Base-by-base conservation (phyloP, 2,113 vertebrate genomes). In the Cyprinodon variegatus region DNA sequence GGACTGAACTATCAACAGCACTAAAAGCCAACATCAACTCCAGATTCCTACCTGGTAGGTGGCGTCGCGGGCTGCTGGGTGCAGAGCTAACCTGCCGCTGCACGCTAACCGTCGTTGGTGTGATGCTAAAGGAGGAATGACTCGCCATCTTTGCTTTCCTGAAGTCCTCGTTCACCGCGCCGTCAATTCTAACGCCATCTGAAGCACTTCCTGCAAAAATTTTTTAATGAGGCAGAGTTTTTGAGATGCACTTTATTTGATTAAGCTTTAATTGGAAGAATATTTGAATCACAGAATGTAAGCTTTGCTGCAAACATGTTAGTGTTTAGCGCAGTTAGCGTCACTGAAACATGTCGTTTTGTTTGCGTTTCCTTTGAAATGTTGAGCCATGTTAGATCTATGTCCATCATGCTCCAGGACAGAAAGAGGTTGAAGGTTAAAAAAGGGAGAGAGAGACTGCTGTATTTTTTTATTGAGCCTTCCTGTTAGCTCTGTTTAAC, bases 81-180 rank as follows among this genome's bases (percentile, higher is more conserved):
- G 96, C 95, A 0, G 96, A 97, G 91, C 65, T 94, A 89, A 93
- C 93, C 62, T 91, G 95, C 78, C 93, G 95, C 76, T 84, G 92
- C 53, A 76, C 82, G 22, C 79, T 83, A 68, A 83, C 90, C 48
- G 88, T 85, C 3, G 91, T 70, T 1, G 94, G 93, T 4, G 86
- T 14, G 1, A 83, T 4, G 6, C 79, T 95, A 79, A 97, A 95
- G 3, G 96, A 96, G 66, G 94, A 17, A 0, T 95, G 95, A 14
- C 93, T 92, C 0, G 92, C 79, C 78, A 96, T 78, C 70, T 88
- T 96, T 72, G 93, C 87, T 61, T 91, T 93, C 9, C 83, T 82
- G 53, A 68, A 36, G 37, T 85, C 87, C 61, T 83, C n/a, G 53
- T 68, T 57, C 48, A 12, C 65, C n/a, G 76, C 40, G 11, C 70